Percentiles rank a stretch among this genome's conserved stretches.
phyloP scores from a whole-genome alignment of 2,888 invertebrate species.

The Xanthorhoe designata region DNA sequence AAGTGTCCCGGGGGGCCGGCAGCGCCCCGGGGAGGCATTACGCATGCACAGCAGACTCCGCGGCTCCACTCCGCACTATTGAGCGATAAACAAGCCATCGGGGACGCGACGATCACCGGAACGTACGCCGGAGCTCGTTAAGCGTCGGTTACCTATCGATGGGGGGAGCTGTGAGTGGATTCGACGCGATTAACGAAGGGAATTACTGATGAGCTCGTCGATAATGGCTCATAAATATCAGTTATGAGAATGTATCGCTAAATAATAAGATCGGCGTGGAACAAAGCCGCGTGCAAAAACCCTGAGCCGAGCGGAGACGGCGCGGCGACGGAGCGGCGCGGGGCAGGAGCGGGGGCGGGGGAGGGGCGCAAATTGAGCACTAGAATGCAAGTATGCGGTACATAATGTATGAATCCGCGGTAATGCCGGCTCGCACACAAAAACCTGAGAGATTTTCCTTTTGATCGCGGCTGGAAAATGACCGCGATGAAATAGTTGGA shows the following conservation, averaged over 20 bases:
- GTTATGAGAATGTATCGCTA: slow-evolving; percentile 50
- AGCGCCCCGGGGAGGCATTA: slow-evolving; percentile 18
- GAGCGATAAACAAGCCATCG: slow-evolving; percentile 48
- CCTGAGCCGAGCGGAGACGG: slow-evolving; percentile 9
- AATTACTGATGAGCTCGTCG: slow-evolving; percentile 45
- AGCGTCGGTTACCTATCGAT: slow-evolving; percentile 6
- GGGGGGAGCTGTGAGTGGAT: neutral
- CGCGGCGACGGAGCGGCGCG: slow-evolving; percentile 8
- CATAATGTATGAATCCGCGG: slow-evolving; percentile 17
- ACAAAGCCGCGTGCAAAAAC: slow-evolving; percentile 41
- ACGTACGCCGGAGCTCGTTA: slow-evolving; percentile 13
- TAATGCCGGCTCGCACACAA: slow-evolving; percentile 19
- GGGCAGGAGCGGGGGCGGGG: neutral
- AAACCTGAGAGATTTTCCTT: slow-evolving; percentile 26
- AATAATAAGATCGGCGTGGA: slow-evolving; percentile 43
- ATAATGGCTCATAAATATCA: slow-evolving; percentile 46
- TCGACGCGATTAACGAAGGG: slow-evolving; percentile 23
- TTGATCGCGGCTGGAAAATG: slow-evolving; percentile 25
- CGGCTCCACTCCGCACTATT: slow-evolving; percentile 23
- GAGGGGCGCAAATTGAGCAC: slow-evolving; percentile 7
- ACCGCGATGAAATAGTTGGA: slow-evolving; percentile 10
- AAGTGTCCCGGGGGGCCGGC: slow-evolving; percentile 15
- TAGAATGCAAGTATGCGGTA: slow-evolving; percentile 21
- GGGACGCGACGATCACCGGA: slow-evolving; percentile 9
- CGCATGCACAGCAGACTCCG: slow-evolving; percentile 26